Conservation (phyloP, 2,113 vertebrate species). For the Orientallactaga bullata region DNA sequence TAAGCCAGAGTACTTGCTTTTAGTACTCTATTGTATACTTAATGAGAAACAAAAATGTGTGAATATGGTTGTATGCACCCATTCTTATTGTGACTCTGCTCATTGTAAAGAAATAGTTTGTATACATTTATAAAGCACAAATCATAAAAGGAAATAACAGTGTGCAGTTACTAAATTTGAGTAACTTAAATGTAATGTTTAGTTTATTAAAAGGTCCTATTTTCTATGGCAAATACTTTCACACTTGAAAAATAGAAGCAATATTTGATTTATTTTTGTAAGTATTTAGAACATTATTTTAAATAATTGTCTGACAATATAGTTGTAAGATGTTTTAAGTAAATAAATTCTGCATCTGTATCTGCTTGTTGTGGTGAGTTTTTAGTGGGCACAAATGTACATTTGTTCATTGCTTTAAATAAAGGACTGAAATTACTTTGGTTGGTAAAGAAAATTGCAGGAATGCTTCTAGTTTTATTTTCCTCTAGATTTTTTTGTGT, state of each 20-base stretch:
- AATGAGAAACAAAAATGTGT: constrained; percentile 57
- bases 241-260: constrained; percentile 84
- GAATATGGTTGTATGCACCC: constrained; percentile 54
- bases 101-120: constrained; percentile 19
- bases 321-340: constrained; percentile 76
- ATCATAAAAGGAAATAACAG: constrained; percentile 50
- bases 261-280: constrained; percentile 87
- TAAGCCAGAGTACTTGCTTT: not conserved
- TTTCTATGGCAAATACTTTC: constrained; percentile 83
- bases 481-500: not conserved
- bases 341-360: constrained; percentile 70
- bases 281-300: constrained; percentile 82
- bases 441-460: constrained; percentile 34
- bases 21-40: constrained; percentile 29
- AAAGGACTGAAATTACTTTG: constrained; percentile 47
- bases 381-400: constrained; percentile 31
- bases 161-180: constrained; percentile 53
- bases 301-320: constrained; percentile 66
- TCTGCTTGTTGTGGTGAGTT: constrained; percentile 28
- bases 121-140: constrained; percentile 60
- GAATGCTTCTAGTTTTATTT: constrained; percentile 29
- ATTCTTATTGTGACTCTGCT: constrained; percentile 61
- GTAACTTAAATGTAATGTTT: constrained; percentile 59
- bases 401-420: constrained; percentile 52
- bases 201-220: constrained; percentile 77